Base-by-base conservation (phyloP, 2,888 invertebrate species). In the Acronicta psi region DNA sequence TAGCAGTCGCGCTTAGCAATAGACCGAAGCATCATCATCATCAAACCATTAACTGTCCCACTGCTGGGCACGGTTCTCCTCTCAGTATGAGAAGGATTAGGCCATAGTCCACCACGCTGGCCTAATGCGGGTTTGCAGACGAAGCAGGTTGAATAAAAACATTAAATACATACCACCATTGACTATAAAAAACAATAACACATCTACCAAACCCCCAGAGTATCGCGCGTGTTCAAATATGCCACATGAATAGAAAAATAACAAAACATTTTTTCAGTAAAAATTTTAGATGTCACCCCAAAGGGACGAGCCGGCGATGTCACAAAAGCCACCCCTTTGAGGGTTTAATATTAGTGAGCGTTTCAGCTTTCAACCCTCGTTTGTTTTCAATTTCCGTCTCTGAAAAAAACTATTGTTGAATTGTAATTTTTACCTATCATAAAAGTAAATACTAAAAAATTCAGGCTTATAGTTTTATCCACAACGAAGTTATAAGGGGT, bases 321-420 rank as follows among this genome's bases (percentile, higher is more conserved):
- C 58, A 52, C 44, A 34, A 49, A 64, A 52, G 20, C 37, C 23
- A 49, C 70, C 70, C 56, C 65, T 67, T 70, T 63, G 65, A 45
- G 36, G 9, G 29, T 46, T 29, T 52, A 50, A 67, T 65, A 67
- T 46, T 10, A 64, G 58, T 37, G 65, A 45, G 34, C 38, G 50
- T 46, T 67, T 67, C 71, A 40, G 49, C 29, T 70, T 70, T 50
- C 67, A 70, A 37, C 31, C 41, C 40, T 23, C 42, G 65, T 70
- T 70, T 70, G 46, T 58, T 67, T 67, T 57, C 44, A 64, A 70
- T 70, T 70, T 25, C 47, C 40, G 36, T 41, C 11, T 16, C n/a
- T 34, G 49, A 52, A 58, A 45, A n/a, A 42, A 45, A 29, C 45
- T 61, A 65, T 62, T 46, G 55, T 62, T 14, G 16, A n/a, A 17